phyloP scores from a whole-genome alignment of 2,888 invertebrate genomes.

The Pasiphila rectangulata region DNA sequence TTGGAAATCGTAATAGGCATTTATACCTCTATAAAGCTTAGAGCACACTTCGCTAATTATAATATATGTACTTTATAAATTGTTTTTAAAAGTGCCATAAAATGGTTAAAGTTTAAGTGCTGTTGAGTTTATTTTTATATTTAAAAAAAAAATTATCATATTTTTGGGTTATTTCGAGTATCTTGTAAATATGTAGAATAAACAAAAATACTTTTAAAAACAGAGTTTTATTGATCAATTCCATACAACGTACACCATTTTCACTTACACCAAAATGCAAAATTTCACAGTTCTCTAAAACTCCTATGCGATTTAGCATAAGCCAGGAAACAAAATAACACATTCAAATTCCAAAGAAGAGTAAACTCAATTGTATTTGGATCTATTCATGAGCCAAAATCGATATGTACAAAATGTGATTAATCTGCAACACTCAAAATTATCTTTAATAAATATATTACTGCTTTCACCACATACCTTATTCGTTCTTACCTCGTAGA shows the following conservation, averaged over 20 bases:
- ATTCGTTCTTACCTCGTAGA: too few species aligned
- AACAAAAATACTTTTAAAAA: conserved; percentile 43
- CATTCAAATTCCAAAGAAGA: not conserved
- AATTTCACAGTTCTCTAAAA: conserved; percentile 40
- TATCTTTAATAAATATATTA: too few species aligned
- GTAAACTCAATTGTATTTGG: not conserved
- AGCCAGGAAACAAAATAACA: not conserved
- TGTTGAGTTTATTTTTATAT: conserved; percentile 11
- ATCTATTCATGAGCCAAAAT: too few species aligned
- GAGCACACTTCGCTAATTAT: conserved; percentile 4
- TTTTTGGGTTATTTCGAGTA: too few species aligned
- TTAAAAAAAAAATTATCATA: not conserved
- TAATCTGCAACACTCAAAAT: too few species aligned
- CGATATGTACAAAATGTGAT: too few species aligned
- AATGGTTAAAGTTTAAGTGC: conserved; percentile 20
- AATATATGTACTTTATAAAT: conserved; percentile 3
- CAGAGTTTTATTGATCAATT: conserved; percentile 59
- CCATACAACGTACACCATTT: conserved; percentile 59
- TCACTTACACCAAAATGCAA: conserved; percentile 47
- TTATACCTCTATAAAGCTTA: not conserved
- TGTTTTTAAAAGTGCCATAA: conserved; percentile 20
- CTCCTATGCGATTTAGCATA: not conserved
- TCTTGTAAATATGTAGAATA: conserved; percentile 19
- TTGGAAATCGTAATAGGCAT: too few species aligned
- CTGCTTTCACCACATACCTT: too few species aligned